Conservation (phyloP, 1,140 invertebrate genomes). For the Sycophila sp. region DNA sequence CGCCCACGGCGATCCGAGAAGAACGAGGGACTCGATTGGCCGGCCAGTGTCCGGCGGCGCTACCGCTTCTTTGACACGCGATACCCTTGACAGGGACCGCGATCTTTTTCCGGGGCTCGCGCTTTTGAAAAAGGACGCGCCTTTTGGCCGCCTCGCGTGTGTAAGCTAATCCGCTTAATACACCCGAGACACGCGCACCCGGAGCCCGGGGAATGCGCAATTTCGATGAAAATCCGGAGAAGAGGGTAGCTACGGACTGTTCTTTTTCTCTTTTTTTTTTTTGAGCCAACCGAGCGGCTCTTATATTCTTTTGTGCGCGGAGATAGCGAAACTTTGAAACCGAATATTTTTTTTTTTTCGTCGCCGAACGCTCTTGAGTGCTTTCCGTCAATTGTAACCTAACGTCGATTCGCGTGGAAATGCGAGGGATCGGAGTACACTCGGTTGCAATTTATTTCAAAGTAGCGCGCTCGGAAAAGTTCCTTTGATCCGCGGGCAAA, state of each 20-base stretch:
- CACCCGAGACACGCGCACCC: not conserved
- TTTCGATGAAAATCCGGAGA: conserved; percentile 24
- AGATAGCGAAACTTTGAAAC: no score
- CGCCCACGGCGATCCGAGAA: conserved; percentile 17
- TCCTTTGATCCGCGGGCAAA: not conserved
- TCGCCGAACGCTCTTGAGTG: not conserved
- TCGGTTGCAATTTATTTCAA: no score
- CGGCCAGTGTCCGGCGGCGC: conserved; percentile 4
- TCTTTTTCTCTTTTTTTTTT: not conserved
- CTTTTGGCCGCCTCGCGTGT: not conserved
- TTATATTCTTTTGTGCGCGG: not conserved
- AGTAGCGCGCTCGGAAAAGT: no score
- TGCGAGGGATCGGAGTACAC: no score
- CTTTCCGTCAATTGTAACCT: not conserved
- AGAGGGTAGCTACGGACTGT: no score
- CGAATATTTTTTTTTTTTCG: not conserved
- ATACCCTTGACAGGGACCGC: conserved; percentile 23
- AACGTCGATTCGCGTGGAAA: no score
- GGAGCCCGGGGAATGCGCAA: conserved; percentile 2
- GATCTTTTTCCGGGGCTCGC: not conserved
- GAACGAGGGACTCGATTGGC: not conserved
- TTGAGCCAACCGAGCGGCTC: not conserved
- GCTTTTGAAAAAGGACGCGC: conserved; percentile 34
- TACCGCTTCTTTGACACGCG: conserved; percentile 33
- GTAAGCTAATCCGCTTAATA: conserved; percentile 35